phyloP scores from a whole-genome alignment of 2,797 vertebrate genomes.

The Poeciliopsis presidionis region DNA sequence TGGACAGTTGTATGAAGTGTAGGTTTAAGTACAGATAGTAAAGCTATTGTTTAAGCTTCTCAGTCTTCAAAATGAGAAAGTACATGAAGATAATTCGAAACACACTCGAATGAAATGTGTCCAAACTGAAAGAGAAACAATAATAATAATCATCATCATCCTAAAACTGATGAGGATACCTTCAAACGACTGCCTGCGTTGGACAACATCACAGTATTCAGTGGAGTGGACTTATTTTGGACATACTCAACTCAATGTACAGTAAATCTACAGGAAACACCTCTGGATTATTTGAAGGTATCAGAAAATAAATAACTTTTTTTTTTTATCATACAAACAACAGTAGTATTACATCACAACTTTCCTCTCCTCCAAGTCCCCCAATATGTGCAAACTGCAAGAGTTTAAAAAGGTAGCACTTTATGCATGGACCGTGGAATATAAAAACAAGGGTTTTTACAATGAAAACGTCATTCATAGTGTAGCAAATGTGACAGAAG shows the following conservation, averaged over 20 bases:
- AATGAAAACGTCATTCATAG: slow-evolving; percentile 50
- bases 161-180: slow-evolving; percentile 18
- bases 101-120: slow-evolving; percentile 33
- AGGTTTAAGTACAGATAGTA: slow-evolving; percentile 56
- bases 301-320: slow-evolving; percentile 83
- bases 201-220: slow-evolving; percentile 55
- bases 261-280: slow-evolving; percentile 42
- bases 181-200: slow-evolving; percentile 41
- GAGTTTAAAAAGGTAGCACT: slow-evolving; percentile 71
- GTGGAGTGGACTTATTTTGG: slow-evolving; percentile 45
- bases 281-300: slow-evolving; percentile 55
- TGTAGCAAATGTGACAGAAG: slow-evolving; percentile 23
- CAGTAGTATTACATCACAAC: slow-evolving; percentile 79
- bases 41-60: slow-evolving; percentile 16
- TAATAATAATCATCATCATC: neutral
- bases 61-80: slow-evolving; percentile 53
- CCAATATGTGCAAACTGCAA: slow-evolving; percentile 79
- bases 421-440: slow-evolving; percentile 53
- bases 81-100: slow-evolving; percentile 41
- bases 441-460: slow-evolving; percentile 55
- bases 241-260: slow-evolving; percentile 49
- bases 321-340: slow-evolving; percentile 74
- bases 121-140: slow-evolving; percentile 16
- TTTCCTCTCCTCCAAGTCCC: slow-evolving; percentile 33
- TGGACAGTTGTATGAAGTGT: slow-evolving; percentile 59